Evolutionary conservation across 2,888 invertebrate genomes (phyloP), one percentile per base, ranked within the genome.

Genomic region (Campoplex nolae): DNA sequence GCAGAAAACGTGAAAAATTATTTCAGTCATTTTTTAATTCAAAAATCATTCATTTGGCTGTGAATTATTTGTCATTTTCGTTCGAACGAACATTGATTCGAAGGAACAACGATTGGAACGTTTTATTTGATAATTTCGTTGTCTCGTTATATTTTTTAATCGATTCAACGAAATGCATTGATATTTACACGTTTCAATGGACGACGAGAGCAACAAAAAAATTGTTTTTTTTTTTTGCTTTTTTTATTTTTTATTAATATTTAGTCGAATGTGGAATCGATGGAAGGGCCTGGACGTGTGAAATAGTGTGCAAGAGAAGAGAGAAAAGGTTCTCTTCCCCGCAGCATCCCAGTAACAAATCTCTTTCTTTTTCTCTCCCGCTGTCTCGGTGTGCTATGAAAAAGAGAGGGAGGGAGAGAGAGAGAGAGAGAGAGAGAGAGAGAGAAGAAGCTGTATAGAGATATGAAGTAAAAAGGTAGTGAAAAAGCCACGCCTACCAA

Each of bases 401-500:
- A 45, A 23, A 8, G n/a, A 23, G 23, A 18, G 13, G 18, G 18
- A 84, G 76, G 58, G 78, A 51, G 38, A 38, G 38, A 6, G 38
- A 38, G 38, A 2, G 6, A 38, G 38, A 38, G 38, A 38, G 38
- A 38, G 38, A 38, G 38, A 6, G 38, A 38, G 38, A 3, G 6
- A 38, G 38, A 38, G 38, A 38, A 6, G 6, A 38, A 38, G 38
- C 4, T 68, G 75, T 82, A 70, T 70, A 42, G 13, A 67, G 42
- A 62, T 75, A 65, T 71, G 35, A 94, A 94, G 93, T 94, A 93
- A 93, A 93, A 94, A 94, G 92, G 93, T 54, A 91, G 92, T 90
- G 51, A 32, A 48, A 83, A 87, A 80, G 90, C 94, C 94, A 94
- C 94, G 94, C 94, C 94, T 88, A 94, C 91, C 92, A 93, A 92